Percentiles rank a stretch among this genome's conserved stretches.
Conservation (phyloP, 2,113 vertebrate species). For the Phyllostomus discolor region DNA sequence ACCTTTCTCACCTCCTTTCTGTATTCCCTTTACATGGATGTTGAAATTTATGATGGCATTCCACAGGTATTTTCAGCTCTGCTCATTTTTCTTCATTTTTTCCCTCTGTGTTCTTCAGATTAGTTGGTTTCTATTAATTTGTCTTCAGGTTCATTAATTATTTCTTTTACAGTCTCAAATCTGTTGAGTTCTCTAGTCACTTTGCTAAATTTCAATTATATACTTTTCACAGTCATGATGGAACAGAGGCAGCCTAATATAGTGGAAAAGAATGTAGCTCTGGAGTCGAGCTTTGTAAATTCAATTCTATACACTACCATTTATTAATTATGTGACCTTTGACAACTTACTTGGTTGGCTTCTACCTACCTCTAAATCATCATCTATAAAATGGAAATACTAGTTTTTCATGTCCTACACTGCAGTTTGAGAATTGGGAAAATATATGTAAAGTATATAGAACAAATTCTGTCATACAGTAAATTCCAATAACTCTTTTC, state of each 20-base stretch:
- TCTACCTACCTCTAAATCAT: neutral
- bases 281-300: neutral
- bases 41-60: neutral
- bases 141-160: neutral
- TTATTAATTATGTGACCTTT: neutral
- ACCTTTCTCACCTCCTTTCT: neutral
- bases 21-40: neutral
- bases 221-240: neutral
- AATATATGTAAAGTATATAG: neutral
- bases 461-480: neutral
- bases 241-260: neutral
- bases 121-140: neutral
- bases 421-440: neutral
- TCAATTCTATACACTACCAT: neutral
- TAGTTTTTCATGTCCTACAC: neutral
- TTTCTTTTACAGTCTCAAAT: neutral
- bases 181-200: neutral
- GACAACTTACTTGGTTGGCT: neutral
- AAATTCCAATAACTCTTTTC: neutral
- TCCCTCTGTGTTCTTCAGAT: neutral
- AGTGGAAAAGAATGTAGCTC: neutral
- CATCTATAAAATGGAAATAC: neutral
- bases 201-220: conserved; percentile 1
- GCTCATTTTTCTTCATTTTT: neutral
- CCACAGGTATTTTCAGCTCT: neutral